Evolutionary conservation across 2,797 vertebrate species (phyloP), one percentile per base, ranked within the genome.

Genomic region (Channa striata): DNA sequence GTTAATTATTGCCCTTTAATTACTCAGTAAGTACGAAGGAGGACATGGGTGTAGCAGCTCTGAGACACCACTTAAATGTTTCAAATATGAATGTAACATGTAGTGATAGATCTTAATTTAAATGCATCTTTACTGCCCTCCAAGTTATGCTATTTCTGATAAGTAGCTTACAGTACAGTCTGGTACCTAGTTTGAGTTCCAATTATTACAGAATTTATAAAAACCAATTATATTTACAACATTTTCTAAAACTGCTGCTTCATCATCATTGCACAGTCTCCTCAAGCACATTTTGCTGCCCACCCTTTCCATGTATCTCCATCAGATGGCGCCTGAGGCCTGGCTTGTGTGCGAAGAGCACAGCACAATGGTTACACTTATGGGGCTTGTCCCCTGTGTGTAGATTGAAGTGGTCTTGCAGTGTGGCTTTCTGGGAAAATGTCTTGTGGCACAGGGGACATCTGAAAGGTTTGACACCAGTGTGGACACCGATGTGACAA

Each of bases 331-430:
- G 82, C 63, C 84, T 76, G 16, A 93, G 83, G 54, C 79, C 84
- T 11, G 84, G 72, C 9, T 91, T 92, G 51, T 89, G 82, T 0
- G 77, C 72, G 54, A 85, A 84, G 49, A 85, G 85, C 67, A 85
- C 64, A 1, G 80, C 77, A 23, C 90, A 91, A 73, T 84, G 84
- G 70, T 86, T 85, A 33, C 77, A 89, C 54, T 59, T 63, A 46
- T 83, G 73, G 0, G 84, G 82, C 44, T 77, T 90, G 48, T 78
- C 59, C 14, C 81, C 87, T 1, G 85, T 92, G 84, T 93, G 91
- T 23, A 94, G 77, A 68, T 86, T 90, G 60, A 93, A 71, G 65
- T 94, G 92, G 50, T 93, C 87, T 67, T 91, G 90, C 64, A 94
- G 82, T 0, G 67, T 85, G 48, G 88, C 78, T 43, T 86, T 93